Evolutionary conservation across 2,888 invertebrate species (phyloP).

Genomic region (Drosophila parthenogenetica): DNA sequence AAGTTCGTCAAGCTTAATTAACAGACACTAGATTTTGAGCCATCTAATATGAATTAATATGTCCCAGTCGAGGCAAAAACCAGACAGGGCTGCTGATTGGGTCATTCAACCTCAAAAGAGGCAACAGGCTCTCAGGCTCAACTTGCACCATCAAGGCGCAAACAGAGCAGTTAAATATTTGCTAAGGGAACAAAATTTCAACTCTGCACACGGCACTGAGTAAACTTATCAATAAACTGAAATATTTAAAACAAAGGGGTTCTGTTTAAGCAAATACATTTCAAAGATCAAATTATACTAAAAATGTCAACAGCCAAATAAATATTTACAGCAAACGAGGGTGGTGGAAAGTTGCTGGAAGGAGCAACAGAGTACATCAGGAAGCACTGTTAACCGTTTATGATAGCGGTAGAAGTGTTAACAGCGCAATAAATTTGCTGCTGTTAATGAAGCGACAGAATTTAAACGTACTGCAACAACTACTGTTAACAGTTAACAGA

Average conservation of each 20-base stretch:
- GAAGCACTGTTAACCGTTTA: neutral
- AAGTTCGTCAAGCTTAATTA: slow-evolving; percentile 58
- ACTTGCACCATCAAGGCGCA: slow-evolving; percentile 31
- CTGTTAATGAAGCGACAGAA: neutral
- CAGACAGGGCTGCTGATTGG: slow-evolving; percentile 54
- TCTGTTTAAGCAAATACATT: slow-evolving; percentile 43
- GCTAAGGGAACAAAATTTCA: slow-evolving; percentile 47
- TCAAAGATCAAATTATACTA: slow-evolving; percentile 58
- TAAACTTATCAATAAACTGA: slow-evolving; percentile 53
- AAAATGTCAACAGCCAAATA: slow-evolving; percentile 71
- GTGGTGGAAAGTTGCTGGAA: slow-evolving; percentile 2
- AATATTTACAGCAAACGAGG: slow-evolving; percentile 56
- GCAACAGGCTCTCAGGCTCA: slow-evolving; percentile 21
- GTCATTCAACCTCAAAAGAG: slow-evolving; percentile 67
- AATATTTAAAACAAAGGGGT: slow-evolving; percentile 27
- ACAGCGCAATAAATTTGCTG: neutral
- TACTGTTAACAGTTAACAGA: slow-evolving; percentile 1
- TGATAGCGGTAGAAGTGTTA: neutral
- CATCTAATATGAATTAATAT: slow-evolving; percentile 50
- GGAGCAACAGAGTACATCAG: neutral
- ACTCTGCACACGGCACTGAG: slow-evolving; percentile 56
- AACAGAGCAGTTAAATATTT: slow-evolving; percentile 66
- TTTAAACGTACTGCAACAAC: neutral
- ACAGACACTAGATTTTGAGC: slow-evolving; percentile 28
- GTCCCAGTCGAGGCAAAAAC: neutral